Evolutionary conservation across 2,888 invertebrate species (phyloP), one percentile per base, ranked within the genome.

Genomic region (Diloba caeruleocephala): DNA sequence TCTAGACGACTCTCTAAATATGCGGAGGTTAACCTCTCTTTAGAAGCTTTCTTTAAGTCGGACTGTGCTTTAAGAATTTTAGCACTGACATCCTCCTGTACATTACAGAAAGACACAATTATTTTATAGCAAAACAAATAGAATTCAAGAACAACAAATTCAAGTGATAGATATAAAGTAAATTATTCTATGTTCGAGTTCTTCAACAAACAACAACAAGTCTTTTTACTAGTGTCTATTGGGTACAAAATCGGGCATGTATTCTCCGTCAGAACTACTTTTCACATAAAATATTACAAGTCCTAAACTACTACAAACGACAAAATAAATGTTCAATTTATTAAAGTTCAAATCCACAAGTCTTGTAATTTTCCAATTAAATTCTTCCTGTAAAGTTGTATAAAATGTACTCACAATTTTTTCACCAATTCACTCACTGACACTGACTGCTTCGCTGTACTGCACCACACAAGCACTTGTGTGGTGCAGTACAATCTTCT

Each of bases 321-420:
- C n/a, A n/a, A n/a, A 3, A 23, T 8, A 23, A 23, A 23, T 23
- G 7, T 6, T 8, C 3, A 23, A 14, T 12, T 21, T 21, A 34
- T 21, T 21, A 21, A 2, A 34, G 21, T 21, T 34, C 34, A 31
- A 14, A 31, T 29, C 13, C 23, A 23, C 29, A 28, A 28, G 10
- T 12, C 10, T 7, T 13, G 2, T 19, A 14, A 19, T 8, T 6
- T 23, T 5, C 5, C 9, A 33, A 17, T 19, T 19, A 7, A 4
- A 19, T n/a, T 33, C 3, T 4, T 13, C 1, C 3, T 14, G 3
- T 32, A 17, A 19, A 13, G 6, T 33, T 3, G 5, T 3, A n/a
- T 17, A 19, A 33, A 33, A 19, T 33, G 33, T 33, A 33, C 33
- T 19, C 33, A 33, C 33, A 19, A 4, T 33, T 33, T 29, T 29